A percentile compares a stretch with the other conserved stretches of the same genome.
Conservation (phyloP, 1,140 invertebrate genomes). For the Brachionus calyciflorus region DNA sequence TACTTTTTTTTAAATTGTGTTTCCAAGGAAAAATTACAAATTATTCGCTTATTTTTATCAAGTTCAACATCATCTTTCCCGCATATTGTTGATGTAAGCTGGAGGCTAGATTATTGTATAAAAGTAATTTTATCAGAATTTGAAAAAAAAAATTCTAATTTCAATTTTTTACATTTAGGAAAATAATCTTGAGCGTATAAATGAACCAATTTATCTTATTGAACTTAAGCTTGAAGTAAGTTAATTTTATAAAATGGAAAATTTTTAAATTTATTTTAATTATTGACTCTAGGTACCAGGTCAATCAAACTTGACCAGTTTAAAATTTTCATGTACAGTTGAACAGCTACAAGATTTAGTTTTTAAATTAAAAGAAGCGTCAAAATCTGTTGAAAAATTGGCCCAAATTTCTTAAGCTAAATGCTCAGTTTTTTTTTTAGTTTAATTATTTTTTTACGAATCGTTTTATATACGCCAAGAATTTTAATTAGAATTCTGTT, state of each 20-base stretch:
- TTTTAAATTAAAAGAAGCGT: conserved; percentile 28
- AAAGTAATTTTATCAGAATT: conserved; percentile 12
- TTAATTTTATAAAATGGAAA: too few relatives aligned
- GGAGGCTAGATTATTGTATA: conserved; percentile 37
- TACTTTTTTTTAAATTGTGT: not conserved
- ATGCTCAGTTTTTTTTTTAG: not conserved
- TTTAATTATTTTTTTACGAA: not conserved
- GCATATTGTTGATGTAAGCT: conserved; percentile 29
- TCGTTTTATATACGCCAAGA: too few relatives aligned
- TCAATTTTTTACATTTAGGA: not conserved
- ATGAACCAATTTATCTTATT: conserved; percentile 30
- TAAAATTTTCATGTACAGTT: conserved; percentile 37
- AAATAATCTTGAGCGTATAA: conserved; percentile 19
- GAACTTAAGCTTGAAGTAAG: conserved; percentile 28
- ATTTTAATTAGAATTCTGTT: too few relatives aligned
- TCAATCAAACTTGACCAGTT: not conserved
- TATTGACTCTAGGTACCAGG: conserved; percentile 15
- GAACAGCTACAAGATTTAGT: conserved; percentile 44
- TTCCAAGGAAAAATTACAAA: conserved; percentile 16
- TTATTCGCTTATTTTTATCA: conserved; percentile 16
- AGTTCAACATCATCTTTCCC: conserved; percentile 15
- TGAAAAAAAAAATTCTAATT: too few relatives aligned
- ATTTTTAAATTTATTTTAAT: too few relatives aligned
- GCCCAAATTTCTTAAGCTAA: conserved; percentile 12
- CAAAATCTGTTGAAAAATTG: conserved; percentile 39